Conservation (phyloP, 2,888 invertebrate species). For the Tetragonula carbonaria region DNA sequence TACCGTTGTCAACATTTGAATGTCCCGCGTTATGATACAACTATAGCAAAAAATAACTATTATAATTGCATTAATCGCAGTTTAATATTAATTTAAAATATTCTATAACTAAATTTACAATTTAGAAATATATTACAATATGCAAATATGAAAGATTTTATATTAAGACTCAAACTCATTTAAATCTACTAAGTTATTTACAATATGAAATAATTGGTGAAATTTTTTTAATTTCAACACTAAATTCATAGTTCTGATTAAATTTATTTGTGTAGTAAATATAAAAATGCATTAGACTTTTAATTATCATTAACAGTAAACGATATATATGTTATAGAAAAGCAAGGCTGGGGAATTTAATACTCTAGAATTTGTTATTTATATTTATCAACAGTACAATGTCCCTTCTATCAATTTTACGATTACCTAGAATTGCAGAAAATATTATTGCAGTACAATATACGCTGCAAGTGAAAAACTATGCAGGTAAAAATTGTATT, state of each 20-base stretch:
- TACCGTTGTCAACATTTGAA: conserved; percentile 49
- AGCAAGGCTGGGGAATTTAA: conserved; percentile 1
- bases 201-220: not conserved
- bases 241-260: not conserved
- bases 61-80: not conserved
- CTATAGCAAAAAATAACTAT: not conserved
- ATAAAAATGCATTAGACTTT: too few relatives aligned
- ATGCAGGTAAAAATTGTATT: conserved; percentile 65
- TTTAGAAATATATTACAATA: too few relatives aligned
- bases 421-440: conserved; percentile 36
- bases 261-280: too few relatives aligned
- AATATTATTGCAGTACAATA: conserved; percentile 60
- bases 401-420: conserved; percentile 33
- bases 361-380: not conserved
- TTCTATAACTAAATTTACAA: not conserved
- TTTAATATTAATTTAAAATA: not conserved
- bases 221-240: not conserved
- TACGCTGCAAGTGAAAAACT: conserved; percentile 61
- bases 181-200: too few relatives aligned
- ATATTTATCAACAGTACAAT: conserved; percentile 6
- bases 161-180: too few relatives aligned
- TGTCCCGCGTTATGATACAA: conserved; percentile 16
- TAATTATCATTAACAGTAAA: too few relatives aligned
- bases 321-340: too few relatives aligned
- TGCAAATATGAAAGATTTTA: too few relatives aligned